Evolutionary conservation across 2,113 vertebrate genomes (phyloP).

Genomic region (Vulpes ferrilata): DNA sequence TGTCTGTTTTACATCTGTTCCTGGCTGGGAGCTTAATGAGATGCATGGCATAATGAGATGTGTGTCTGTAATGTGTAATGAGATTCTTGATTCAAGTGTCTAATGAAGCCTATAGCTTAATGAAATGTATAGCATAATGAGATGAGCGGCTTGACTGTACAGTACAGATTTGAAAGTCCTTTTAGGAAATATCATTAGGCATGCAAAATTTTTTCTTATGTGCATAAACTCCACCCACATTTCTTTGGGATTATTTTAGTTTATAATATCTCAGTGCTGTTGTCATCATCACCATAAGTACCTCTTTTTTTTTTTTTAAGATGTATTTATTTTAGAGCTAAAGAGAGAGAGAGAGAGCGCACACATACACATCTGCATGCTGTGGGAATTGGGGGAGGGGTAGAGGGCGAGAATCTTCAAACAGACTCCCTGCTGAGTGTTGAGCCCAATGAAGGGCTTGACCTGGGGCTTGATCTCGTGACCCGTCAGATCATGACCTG

Average conservation of each 20-base stretch:
- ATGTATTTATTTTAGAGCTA: neutral
- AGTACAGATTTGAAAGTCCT: slow-evolving; percentile 64
- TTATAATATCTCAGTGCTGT: slow-evolving; percentile 23
- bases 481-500: neutral
- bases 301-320: neutral
- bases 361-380: neutral
- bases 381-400: neutral
- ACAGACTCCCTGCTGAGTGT: neutral
- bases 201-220: slow-evolving; percentile 28
- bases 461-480: neutral
- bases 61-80: slow-evolving; percentile 84
- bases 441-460: neutral
- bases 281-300: neutral
- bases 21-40: slow-evolving; percentile 80
- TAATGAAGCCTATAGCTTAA: slow-evolving; percentile 84
- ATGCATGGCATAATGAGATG: slow-evolving; percentile 82
- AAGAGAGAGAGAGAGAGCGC: neutral
- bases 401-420: neutral
- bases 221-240: slow-evolving; percentile 31
- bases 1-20: slow-evolving; percentile 82
- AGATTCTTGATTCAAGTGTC: slow-evolving; percentile 83
- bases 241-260: slow-evolving; percentile 34
- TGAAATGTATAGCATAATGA: slow-evolving; percentile 81
- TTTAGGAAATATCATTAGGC: slow-evolving; percentile 56
- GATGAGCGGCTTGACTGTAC: slow-evolving; percentile 71